Conservation (phyloP, 2,888 invertebrate genomes). For the Caenorhabditis sp. region DNA sequence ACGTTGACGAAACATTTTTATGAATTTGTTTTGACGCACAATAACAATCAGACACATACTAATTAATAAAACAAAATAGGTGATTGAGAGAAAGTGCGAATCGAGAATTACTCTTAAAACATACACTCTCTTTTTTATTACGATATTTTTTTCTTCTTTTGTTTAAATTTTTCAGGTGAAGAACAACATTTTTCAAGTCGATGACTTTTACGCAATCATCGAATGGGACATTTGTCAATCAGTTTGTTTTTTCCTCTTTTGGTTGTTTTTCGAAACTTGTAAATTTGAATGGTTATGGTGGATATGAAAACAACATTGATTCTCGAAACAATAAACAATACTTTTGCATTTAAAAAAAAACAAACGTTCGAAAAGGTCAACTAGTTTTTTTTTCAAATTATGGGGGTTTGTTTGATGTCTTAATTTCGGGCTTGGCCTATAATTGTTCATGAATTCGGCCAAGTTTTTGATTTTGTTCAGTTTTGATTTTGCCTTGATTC, state of each 20-base stretch:
- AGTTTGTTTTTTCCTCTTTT: neutral
- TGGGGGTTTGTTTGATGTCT: too few species aligned
- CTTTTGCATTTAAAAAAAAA: too few species aligned
- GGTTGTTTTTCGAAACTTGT: neutral
- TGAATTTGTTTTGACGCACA: neutral
- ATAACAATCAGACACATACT: neutral
- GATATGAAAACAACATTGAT: too few species aligned
- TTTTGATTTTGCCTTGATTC: too few species aligned
- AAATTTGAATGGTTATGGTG: neutral
- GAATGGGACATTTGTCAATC: neutral
- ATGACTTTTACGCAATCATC: neutral
- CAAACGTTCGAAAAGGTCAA: too few species aligned
- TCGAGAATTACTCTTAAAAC: neutral
- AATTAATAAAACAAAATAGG: neutral
- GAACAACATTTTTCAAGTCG: neutral
- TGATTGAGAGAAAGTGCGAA: neutral
- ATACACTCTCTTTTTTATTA: neutral
- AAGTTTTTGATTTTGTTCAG: too few species aligned
- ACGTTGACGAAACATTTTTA: neutral
- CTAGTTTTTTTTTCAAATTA: too few species aligned
- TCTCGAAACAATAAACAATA: too few species aligned
- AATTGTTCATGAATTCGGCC: too few species aligned
- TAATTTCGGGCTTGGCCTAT: too few species aligned
- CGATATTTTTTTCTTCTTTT: neutral
- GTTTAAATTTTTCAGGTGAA: neutral